A percentile compares a stretch with the other conserved stretches of the same genome.
phyloP scores from a whole-genome alignment of 2,888 invertebrate species.

The Drosophila kuntzei region DNA sequence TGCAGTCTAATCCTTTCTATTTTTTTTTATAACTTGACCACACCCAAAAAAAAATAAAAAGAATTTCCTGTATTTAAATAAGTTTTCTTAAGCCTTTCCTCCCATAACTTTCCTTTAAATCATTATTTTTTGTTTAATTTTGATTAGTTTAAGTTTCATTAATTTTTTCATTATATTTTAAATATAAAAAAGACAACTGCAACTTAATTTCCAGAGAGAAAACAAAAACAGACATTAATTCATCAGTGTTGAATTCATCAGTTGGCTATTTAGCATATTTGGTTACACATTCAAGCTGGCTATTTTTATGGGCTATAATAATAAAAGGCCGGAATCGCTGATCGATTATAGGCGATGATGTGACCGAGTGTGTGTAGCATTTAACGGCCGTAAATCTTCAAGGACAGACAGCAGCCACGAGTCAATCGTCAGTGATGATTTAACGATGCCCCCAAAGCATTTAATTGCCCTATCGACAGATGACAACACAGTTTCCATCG shows the following conservation, averaged over 20 bases:
- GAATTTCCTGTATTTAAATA: too few species aligned
- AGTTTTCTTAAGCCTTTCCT: too few species aligned
- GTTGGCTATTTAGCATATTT: constrained; percentile 40
- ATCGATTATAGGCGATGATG: constrained; percentile 66
- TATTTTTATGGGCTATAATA: constrained; percentile 47
- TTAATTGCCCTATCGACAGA: constrained; percentile 68
- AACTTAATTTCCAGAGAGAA: background rate
- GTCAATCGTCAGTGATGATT: constrained; percentile 64
- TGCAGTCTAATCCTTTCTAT: constrained; percentile 22
- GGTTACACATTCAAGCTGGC: constrained; percentile 36
- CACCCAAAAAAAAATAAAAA: background rate
- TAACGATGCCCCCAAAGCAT: constrained; percentile 64
- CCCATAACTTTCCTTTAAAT: too few species aligned
- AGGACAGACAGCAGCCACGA: constrained; percentile 71
- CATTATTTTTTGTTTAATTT: too few species aligned
- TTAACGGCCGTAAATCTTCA: constrained; percentile 78
- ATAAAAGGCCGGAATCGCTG: constrained; percentile 42
- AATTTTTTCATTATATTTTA: too few species aligned
- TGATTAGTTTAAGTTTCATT: too few species aligned
- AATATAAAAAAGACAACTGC: too few species aligned
- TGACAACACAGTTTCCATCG: constrained; percentile 43
- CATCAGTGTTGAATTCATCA: too few species aligned
- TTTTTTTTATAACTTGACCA: background rate
- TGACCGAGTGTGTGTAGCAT: constrained; percentile 47
- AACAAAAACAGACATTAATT: background rate